A percentile compares a stretch with the other conserved stretches of the same genome.
phyloP scores from a whole-genome alignment of 2,113 vertebrate species.

The Castor canadensis region DNA sequence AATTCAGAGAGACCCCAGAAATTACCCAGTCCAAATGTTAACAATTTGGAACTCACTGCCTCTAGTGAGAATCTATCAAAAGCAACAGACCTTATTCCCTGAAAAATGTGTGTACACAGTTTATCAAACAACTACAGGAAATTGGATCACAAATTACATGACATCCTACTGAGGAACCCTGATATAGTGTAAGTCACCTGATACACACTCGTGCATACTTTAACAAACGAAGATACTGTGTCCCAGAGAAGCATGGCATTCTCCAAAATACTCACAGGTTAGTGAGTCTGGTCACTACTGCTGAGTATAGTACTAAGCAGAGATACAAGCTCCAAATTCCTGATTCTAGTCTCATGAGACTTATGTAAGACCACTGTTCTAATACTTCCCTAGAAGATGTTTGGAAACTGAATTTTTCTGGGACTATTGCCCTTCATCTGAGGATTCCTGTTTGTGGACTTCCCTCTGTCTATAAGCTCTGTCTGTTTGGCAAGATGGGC shows the following conservation, averaged over 20 bases:
- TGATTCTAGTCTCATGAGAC: background rate
- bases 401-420: background rate
- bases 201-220: background rate
- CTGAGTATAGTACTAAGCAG: too few species aligned
- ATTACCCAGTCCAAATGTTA: background rate
- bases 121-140: background rate
- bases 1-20: constrained; percentile 44
- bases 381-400: background rate
- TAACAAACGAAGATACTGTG: background rate
- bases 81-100: background rate
- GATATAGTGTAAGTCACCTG: background rate
- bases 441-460: background rate
- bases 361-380: background rate
- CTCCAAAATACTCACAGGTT: background rate
- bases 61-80: constrained; percentile 28
- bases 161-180: background rate
- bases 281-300: background rate
- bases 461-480: background rate
- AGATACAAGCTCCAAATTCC: background rate
- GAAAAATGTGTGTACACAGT: background rate
- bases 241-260: background rate
- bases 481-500: background rate
- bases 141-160: background rate
- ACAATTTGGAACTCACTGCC: background rate
- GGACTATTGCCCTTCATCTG: background rate